These are phyloP conservation scores for Pterostichus niger DNA, from an alignment of 2,888 invertebrate species.

Conservation along the genomic window DNA sequence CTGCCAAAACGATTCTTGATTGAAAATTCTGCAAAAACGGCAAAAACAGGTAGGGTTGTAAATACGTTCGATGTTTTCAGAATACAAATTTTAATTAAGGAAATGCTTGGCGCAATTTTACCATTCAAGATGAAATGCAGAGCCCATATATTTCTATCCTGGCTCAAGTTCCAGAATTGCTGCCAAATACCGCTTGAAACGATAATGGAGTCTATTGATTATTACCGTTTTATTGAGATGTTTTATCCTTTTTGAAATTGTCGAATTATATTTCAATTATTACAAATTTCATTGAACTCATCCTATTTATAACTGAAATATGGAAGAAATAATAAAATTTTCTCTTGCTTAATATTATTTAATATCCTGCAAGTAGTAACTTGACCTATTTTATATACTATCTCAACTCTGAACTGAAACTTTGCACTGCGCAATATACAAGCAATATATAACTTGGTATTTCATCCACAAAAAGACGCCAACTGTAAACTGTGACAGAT, in stretches of 20 bases:
- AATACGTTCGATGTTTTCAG: conserved; percentile 20
- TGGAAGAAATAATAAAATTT: not conserved
- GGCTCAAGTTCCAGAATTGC: conserved; percentile 22
- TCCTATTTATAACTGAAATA: not conserved
- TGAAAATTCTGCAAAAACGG: conserved; percentile 12
- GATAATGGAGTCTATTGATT: conserved; percentile 26
- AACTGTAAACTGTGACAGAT: conserved; percentile 26
- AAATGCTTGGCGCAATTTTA: conserved; percentile 30
- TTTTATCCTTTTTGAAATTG: conserved; percentile 13
- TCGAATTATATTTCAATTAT: conserved; percentile 18
- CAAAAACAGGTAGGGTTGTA: conserved; percentile 24
- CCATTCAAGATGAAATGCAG: conserved; percentile 14
- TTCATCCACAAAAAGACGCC: conserved; percentile 19
- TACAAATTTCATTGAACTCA: not conserved
- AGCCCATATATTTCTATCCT: conserved; percentile 32
- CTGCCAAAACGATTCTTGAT: conserved; percentile 41
- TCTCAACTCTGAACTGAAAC: conserved; percentile 10
- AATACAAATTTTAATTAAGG: conserved; percentile 41
- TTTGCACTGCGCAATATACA: conserved; percentile 14
- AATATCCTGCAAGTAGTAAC: conserved; percentile 17
- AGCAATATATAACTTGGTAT: conserved; percentile 11
- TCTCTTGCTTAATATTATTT: conserved; percentile 24
- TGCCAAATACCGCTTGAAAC: conserved; percentile 30
- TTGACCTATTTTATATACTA: conserved; percentile 16
- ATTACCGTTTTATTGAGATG: conserved; percentile 26